These are phyloP conservation scores for Drosophila trichaetosa DNA, from an alignment of 2,888 invertebrate genomes.

Conservation along the genomic window DNA sequence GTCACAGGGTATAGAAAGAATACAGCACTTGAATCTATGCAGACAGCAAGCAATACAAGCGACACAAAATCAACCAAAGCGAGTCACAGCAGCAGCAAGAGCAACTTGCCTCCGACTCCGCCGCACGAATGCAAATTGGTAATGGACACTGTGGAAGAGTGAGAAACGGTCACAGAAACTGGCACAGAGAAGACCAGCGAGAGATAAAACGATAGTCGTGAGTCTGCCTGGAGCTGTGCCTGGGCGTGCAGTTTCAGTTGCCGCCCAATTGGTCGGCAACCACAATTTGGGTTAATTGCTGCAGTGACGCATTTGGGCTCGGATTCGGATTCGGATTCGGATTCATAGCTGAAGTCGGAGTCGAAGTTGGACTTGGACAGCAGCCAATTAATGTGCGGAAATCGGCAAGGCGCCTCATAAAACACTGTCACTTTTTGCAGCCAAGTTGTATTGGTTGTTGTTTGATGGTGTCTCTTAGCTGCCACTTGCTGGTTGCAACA, in stretches of 20 bases:
- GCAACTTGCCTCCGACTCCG: background rate
- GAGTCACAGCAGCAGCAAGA: constrained; percentile 14
- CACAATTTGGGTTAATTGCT: constrained; percentile 74
- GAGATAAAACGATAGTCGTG: constrained; percentile 64
- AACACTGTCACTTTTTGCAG: constrained; percentile 73
- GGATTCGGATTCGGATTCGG: background rate
- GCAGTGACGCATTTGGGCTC: constrained; percentile 52
- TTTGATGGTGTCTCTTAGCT: constrained; percentile 9
- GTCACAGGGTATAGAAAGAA: constrained; percentile 13
- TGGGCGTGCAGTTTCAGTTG: constrained; percentile 45
- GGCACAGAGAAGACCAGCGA: constrained; percentile 48
- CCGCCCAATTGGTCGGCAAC: constrained; percentile 56
- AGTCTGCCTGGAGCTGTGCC: constrained; percentile 54
- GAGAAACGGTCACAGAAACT: constrained; percentile 50
- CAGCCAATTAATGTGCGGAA: constrained; percentile 70
- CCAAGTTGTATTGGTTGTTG: constrained; percentile 9
- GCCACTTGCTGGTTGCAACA: constrained; percentile 27
- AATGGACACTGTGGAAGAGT: constrained; percentile 34
- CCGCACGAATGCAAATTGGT: constrained; percentile 64
- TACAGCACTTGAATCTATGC: constrained; percentile 13
- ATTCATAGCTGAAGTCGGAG: background rate
- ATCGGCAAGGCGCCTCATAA: constrained; percentile 59
- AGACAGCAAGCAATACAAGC: constrained; percentile 9
- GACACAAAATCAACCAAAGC: constrained; percentile 31
- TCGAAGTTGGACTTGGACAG: background rate